phyloP scores from a whole-genome alignment of 2,113 vertebrate genomes.

The Proteles cristata region DNA sequence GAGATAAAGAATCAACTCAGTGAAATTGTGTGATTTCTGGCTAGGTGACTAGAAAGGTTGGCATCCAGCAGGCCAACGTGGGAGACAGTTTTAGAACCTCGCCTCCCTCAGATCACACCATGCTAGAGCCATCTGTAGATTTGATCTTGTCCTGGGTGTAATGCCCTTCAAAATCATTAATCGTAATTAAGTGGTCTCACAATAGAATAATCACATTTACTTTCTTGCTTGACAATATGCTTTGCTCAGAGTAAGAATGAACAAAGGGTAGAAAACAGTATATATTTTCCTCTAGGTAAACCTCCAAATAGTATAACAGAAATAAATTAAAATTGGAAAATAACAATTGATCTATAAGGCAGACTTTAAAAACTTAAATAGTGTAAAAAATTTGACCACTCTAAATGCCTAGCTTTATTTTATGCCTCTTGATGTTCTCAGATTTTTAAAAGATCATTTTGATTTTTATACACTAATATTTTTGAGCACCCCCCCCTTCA shows the following conservation, averaged over 20 bases:
- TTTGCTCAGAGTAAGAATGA: neutral
- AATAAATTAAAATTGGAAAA: neutral
- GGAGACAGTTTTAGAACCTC: neutral
- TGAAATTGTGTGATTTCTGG: neutral
- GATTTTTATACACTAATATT: neutral
- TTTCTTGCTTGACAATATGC: neutral
- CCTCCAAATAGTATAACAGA: neutral
- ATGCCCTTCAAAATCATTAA: neutral
- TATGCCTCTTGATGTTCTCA: neutral
- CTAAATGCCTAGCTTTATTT: neutral
- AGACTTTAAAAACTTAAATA: slow-evolving; percentile 14
- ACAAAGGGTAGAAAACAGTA: neutral
- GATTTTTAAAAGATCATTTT: neutral
- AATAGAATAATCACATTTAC: neutral
- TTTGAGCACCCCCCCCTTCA: neutral
- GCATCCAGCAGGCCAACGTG: neutral
- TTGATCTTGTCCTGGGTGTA: neutral
- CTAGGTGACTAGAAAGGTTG: neutral
- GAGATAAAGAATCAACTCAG: neutral
- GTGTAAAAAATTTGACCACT: neutral
- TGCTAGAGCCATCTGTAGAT: neutral
- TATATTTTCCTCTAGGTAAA: neutral
- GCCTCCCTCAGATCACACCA: neutral
- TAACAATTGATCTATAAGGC: neutral
- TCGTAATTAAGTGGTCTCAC: neutral